Base-by-base conservation (phyloP, 2,113 vertebrate species). In the Nothobranchius furzeri region DNA sequence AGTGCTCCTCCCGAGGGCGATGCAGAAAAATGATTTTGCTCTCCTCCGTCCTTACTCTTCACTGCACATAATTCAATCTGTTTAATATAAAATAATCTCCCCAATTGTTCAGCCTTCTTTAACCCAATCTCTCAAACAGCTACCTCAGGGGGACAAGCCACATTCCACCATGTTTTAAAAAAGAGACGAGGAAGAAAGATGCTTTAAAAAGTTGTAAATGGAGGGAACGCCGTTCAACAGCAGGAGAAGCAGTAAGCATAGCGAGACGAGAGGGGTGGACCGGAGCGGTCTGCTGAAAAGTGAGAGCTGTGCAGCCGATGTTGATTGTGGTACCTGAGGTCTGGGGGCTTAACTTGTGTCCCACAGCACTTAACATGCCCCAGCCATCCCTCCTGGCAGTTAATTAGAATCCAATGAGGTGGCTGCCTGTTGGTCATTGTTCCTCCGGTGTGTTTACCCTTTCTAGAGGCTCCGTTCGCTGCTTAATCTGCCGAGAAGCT, bases 321-420 rank as follows among this genome's bases (percentile, higher is more conserved):
- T 53, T 54, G 69, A 79, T 65, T 84, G 77, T 68, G 64, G 47
- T 68, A 47, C 77, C 85, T 84, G 61, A 86, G 67, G 61, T 76
- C 75, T 74, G 58, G 68, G 73, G 60, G 74, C 3, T 86, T 84
- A 88, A 88, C 84, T 83, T 77, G 77, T 73, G 82, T 91, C 88
- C 87, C 88, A 87, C 67, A 83, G 77, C 89, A 89, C 85, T 89
- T 90, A 90, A 90, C 89, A 90, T 77, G 68, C 88, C 79, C 67
- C 5, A 82, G 88, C 82, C 79, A 68, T 88, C 86, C 90, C 88
- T 88, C 81, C 76, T 82, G 85, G 87, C 88, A 86, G 80, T 88
- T 93, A 92, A 93, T 93, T 93, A 93, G 87, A 94, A 92, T 91
- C 91, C 92, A 93, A 93, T 92, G 92, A 91, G 90, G 89, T 90